phyloP scores from a whole-genome alignment of 2,888 invertebrate species.

The Adelognathus sp. region DNA sequence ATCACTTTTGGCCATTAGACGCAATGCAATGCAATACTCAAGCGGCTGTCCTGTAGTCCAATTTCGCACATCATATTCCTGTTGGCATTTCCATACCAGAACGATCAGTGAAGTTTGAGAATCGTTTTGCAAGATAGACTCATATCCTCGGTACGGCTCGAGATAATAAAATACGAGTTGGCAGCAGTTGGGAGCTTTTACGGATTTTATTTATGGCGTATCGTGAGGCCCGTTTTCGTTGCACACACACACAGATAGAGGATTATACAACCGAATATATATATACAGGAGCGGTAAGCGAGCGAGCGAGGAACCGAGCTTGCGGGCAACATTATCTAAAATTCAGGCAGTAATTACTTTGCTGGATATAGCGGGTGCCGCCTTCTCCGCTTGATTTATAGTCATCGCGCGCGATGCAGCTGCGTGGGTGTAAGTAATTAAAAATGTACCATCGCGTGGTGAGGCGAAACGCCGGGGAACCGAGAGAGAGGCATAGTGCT shows the following conservation, averaged over 20 bases:
- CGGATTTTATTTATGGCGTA: conserved; percentile 59
- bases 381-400: conserved; percentile 79
- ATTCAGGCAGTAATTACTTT: conserved; percentile 82
- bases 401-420: conserved; percentile 81
- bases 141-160: not conserved
- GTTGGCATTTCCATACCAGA: too few species aligned
- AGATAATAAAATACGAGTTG: conserved; percentile 47
- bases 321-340: conserved; percentile 81
- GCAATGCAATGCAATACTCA: too few species aligned
- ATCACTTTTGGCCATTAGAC: too few species aligned
- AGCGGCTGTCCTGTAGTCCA: too few species aligned
- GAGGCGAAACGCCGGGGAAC: conserved; percentile 60
- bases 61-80: too few species aligned
- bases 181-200: conserved; percentile 47
- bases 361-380: conserved; percentile 75
- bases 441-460: conserved; percentile 81
- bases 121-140: not conserved
- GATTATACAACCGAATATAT: conserved; percentile 36
- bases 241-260: conserved; percentile 32
- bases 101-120: not conserved
- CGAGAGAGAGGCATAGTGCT: conserved; percentile 15
- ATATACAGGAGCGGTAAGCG: conserved; percentile 26
- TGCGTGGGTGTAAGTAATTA: conserved; percentile 82
- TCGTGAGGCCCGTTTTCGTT: conserved; percentile 56
- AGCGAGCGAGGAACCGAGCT: conserved; percentile 72